Conservation (phyloP, 2,113 vertebrate genomes). For the Ceyx margarethae region DNA sequence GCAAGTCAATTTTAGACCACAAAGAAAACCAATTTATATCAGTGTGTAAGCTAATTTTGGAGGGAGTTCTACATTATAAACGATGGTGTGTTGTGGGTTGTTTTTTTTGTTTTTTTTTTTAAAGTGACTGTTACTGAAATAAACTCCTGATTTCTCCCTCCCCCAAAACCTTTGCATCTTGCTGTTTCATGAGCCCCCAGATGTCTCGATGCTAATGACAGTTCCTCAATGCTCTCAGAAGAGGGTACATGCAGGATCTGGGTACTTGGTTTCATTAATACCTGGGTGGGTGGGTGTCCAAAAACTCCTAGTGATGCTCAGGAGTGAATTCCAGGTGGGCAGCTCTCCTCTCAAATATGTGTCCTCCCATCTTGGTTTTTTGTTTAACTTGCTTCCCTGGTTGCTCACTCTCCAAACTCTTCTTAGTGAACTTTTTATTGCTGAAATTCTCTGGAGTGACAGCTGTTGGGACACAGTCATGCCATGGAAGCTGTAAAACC, state of each 20-base stretch:
- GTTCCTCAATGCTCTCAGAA: constrained; percentile 8
- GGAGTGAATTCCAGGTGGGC: not conserved
- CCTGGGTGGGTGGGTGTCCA: not conserved
- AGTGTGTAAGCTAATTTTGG: constrained; percentile 79
- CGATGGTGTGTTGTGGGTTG: not conserved
- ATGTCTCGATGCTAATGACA: constrained; percentile 31
- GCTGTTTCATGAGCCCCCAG: constrained; percentile 41
- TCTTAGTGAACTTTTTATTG: not conserved
- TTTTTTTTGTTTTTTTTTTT: not conserved
- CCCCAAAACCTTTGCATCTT: not conserved
- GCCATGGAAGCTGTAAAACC: not conserved
- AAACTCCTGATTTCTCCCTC: constrained; percentile 29
- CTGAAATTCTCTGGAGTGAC: not conserved
- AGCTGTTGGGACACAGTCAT: not conserved
- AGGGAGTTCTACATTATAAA: constrained; percentile 74
- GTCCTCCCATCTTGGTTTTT: not conserved
- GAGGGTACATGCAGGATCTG: not conserved
- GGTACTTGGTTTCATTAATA: not conserved
- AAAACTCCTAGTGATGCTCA: not conserved
- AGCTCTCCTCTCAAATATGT: not conserved
- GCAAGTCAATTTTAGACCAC: constrained; percentile 86
- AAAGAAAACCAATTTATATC: constrained; percentile 83
- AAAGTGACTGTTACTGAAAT: constrained; percentile 49
- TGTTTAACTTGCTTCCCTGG: not conserved
- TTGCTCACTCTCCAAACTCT: not conserved